Percentiles rank a stretch among this genome's conserved stretches.
These are phyloP conservation scores for Camptogramma bilineatum DNA, from an alignment of 2,888 invertebrate species.

Conservation along the genomic window DNA sequence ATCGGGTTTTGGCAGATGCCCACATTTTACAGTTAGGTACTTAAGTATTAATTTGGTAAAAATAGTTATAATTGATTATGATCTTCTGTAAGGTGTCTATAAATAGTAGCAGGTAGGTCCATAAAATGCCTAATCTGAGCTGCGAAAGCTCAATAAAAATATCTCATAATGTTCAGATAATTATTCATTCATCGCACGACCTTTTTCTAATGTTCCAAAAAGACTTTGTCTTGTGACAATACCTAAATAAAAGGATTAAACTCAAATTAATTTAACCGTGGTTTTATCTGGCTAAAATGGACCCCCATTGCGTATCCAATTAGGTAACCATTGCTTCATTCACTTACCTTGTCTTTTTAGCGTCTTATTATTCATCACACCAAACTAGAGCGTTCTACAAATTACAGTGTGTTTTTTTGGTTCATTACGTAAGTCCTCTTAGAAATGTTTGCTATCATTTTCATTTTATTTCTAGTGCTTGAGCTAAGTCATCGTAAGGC, in stretches of 20 bases:
- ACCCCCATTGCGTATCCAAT: conserved; percentile 15
- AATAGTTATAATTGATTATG: too few species aligned
- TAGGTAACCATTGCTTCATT: conserved; percentile 1
- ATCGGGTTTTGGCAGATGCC: too few species aligned
- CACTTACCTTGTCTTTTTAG: conserved; percentile 31
- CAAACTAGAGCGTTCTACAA: conserved; percentile 42
- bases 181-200: neutral
- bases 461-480: conserved; percentile 31
- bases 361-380: conserved; percentile 26
- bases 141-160: too few species aligned
- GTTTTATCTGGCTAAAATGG: conserved; percentile 12
- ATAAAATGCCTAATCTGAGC: too few species aligned
- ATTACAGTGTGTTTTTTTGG: conserved; percentile 31
- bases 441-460: conserved; percentile 36
- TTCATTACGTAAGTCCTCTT: conserved; percentile 30
- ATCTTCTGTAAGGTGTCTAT: too few species aligned
- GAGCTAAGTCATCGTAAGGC: conserved; percentile 29
- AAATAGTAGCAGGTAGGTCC: too few species aligned
- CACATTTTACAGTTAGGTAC: too few species aligned
- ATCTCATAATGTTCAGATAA: too few species aligned
- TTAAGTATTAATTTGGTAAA: too few species aligned
- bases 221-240: too few species aligned
- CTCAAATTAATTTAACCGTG: conserved; percentile 16
- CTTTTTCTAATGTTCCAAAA: neutral
- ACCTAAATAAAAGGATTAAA: neutral